These are phyloP conservation scores for Dipodomys merriami DNA, from an alignment of 2,113 vertebrate genomes.

Conservation along the genomic window DNA sequence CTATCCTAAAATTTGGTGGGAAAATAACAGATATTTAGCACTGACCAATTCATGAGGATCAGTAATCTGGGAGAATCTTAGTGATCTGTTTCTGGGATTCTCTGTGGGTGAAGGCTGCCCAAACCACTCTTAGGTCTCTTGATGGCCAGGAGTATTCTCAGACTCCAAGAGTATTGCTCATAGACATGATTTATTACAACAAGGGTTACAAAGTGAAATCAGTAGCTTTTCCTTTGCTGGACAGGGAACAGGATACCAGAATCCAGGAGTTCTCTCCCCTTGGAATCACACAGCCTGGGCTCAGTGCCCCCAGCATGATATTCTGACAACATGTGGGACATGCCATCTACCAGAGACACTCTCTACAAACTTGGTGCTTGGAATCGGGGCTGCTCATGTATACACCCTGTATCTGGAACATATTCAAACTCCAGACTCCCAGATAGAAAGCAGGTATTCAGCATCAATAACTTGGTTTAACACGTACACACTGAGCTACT, in stretches of 20 bases:
- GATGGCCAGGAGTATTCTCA: background rate
- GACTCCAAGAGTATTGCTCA: background rate
- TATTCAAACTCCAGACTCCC: background rate
- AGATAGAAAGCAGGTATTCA: background rate
- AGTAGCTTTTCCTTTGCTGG: background rate
- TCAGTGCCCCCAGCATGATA: background rate
- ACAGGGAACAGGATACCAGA: background rate
- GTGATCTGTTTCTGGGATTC: background rate
- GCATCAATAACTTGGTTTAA: background rate
- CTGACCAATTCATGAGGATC: background rate
- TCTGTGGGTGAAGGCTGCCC: background rate
- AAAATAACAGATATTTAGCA: conserved; percentile 23
- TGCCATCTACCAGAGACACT: background rate
- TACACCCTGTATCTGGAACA: background rate
- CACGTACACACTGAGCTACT: background rate
- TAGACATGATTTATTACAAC: background rate
- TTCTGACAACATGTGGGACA: background rate
- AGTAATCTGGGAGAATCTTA: background rate
- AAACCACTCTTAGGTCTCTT: background rate
- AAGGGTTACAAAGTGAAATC: background rate
- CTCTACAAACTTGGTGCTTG: background rate
- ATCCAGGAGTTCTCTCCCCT: background rate
- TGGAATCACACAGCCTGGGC: background rate
- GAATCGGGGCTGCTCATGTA: background rate
- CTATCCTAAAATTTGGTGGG: background rate